These are phyloP conservation scores for Antheraea mylitta DNA, from an alignment of 1,140 invertebrate species.

Conservation along the genomic window DNA sequence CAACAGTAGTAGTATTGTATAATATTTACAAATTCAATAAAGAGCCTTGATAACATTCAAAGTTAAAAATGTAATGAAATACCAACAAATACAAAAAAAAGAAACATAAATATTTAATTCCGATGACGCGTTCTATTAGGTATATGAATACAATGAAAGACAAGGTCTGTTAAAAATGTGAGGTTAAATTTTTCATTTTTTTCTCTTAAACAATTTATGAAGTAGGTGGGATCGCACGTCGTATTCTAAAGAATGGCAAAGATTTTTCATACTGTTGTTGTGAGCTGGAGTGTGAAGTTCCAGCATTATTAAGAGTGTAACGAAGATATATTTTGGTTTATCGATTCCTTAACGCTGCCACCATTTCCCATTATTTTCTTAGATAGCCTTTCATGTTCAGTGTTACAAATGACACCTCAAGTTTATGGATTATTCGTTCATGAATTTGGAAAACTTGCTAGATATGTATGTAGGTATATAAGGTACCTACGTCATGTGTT, in stretches of 20 bases:
- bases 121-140: too few relatives aligned
- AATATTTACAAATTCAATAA: too few relatives aligned
- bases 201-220: slow-evolving; percentile 34
- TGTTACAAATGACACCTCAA: not conserved
- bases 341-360: slow-evolving; percentile 7
- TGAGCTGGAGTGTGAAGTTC: slow-evolving; percentile 36
- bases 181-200: slow-evolving; percentile 22
- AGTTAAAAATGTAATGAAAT: too few relatives aligned
- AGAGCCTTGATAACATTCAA: too few relatives aligned
- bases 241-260: slow-evolving; percentile 30
- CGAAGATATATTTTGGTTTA: slow-evolving; percentile 12
- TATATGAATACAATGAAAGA: not conserved
- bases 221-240: slow-evolving; percentile 14
- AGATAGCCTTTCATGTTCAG: not conserved
- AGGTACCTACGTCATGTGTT: too few relatives aligned
- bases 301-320: slow-evolving; percentile 38
- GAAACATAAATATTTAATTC: too few relatives aligned
- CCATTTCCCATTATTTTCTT: not conserved
- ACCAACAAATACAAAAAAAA: too few relatives aligned
- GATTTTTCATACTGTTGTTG: slow-evolving; percentile 46
- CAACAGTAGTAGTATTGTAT: too few relatives aligned
- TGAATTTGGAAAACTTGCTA: too few relatives aligned
- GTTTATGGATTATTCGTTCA: not conserved
- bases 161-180: not conserved
- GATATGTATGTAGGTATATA: too few relatives aligned